Percentiles rank a stretch among this genome's conserved stretches.
Conservation (phyloP, 2,888 invertebrate species). For the Caprella mutica region DNA sequence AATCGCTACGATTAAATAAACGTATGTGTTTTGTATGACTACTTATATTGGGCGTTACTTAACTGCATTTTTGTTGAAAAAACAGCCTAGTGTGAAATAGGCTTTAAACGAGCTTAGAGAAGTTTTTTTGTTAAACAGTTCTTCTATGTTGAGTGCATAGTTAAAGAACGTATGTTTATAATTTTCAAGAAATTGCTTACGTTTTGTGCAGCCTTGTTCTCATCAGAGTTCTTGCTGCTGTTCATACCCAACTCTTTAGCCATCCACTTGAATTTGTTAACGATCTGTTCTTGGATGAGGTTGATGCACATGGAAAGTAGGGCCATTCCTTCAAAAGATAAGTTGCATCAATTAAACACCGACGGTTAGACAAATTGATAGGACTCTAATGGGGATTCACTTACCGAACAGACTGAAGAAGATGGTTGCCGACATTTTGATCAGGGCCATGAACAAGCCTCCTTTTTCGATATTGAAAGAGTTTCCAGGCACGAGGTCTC, state of each 20-base stretch:
- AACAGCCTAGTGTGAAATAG: too few relatives aligned
- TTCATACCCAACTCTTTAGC: constrained; percentile 35
- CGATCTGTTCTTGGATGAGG: constrained; percentile 42
- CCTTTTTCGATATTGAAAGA: constrained; percentile 29
- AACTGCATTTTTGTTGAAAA: too few relatives aligned
- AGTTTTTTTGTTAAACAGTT: too few relatives aligned
- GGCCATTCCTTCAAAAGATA: constrained; percentile 37
- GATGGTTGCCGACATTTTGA: constrained; percentile 36
- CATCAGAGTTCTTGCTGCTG: constrained; percentile 23
- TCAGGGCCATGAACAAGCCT: constrained; percentile 21
- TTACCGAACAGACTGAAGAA: constrained; percentile 41
- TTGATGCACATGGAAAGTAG: constrained; percentile 43
- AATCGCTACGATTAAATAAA: too few relatives aligned
- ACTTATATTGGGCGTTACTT: too few relatives aligned
- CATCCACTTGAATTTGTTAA: constrained; percentile 38
- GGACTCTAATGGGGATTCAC: neutral
- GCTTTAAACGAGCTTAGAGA: too few relatives aligned
- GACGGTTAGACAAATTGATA: neutral
- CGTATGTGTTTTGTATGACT: too few relatives aligned
- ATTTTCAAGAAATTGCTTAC: too few relatives aligned
- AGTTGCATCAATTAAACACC: neutral
- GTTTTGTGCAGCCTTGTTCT: too few relatives aligned
- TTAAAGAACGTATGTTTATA: too few relatives aligned
- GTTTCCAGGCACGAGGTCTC: constrained; percentile 41
- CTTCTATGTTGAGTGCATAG: too few relatives aligned